Evolutionary conservation across 2,113 vertebrate species (phyloP).

Genomic region (Acrocephalus kingi): DNA sequence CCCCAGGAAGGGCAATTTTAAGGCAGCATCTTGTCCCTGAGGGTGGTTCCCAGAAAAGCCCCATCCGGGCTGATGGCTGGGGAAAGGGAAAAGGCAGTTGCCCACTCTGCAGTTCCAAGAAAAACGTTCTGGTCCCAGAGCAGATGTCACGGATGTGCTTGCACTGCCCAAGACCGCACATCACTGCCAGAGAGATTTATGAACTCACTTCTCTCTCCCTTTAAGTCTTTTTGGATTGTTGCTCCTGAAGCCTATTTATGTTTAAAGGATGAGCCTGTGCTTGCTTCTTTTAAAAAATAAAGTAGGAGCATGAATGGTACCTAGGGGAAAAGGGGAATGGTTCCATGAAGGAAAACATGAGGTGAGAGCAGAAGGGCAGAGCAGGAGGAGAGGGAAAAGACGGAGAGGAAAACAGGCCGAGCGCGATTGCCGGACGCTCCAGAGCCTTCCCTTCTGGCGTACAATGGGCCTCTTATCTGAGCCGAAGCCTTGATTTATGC

Average conservation of each 20-base stretch:
- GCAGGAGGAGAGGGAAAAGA: background rate
- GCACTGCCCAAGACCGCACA: accelerated
- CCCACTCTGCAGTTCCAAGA: accelerated
- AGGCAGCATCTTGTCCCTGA: background rate
- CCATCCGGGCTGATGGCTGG: accelerated
- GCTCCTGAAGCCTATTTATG: background rate
- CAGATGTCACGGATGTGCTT: accelerated
- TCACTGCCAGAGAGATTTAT: background rate
- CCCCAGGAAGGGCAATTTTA: background rate
- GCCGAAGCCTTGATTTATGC: slow-evolving; percentile 33
- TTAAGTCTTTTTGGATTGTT: background rate
- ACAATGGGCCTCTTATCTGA: slow-evolving; percentile 36
- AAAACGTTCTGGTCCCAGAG: accelerated
- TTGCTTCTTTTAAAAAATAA: background rate
- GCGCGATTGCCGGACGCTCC: accelerated
- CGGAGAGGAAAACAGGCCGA: background rate
- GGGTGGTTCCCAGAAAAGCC: background rate
- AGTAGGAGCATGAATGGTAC: background rate
- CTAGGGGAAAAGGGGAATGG: background rate
- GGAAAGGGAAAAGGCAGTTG: background rate
- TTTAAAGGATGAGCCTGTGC: background rate
- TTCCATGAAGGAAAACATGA: accelerated
- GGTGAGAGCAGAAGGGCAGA: background rate
- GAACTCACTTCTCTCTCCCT: background rate
- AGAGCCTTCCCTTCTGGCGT: background rate